Evolutionary conservation across 2,888 invertebrate genomes (phyloP), one percentile per base, ranked within the genome.

Genomic region (Dromius quadrimaculatus): DNA sequence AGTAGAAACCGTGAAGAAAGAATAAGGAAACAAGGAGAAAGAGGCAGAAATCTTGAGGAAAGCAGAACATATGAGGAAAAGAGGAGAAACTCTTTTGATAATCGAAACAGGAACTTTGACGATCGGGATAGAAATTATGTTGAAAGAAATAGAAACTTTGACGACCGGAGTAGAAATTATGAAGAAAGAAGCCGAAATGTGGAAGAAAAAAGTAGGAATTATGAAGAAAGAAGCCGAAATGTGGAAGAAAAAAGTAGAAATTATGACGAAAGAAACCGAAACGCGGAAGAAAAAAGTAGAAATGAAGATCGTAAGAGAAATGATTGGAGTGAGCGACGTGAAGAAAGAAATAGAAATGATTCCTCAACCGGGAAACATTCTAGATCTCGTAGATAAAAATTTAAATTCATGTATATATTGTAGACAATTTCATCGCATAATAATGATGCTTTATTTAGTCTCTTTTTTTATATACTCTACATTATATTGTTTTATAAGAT

Each of bases 371-470:
- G 32, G 13, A 59, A 22, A 32, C 45, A 45, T 36, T 62, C 41
- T 11, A 65, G 36, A 36, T 32, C 47, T 50, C 34, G 50, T 11
- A 65, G 36, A 65, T 65, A 50, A 45, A 63, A 63, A 17, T 50
- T 2, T 20, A 50, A 22, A 34, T 64, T 47, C 50, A 64, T 54
- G 17, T 64, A 65, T 65, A 36, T 65, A 65, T 47, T 65, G 34
- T 45, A 36, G 15, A 34, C 3, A 34, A 50, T 62, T 70, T 72
- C 69, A 13, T 8, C 28, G 8, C 28, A 28, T 28, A 5, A 28
- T 5, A 5, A 5, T 28, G 28, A 74, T 84, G 88, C 78, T 89
- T 88, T 75, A 89, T 90, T 81, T 92, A 92, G 79, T 91, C 91
- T 79, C 93, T 11, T 65, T 8, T 50, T 65, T 50, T 54, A 9